Evolutionary conservation across 1,140 invertebrate species (phyloP).

Genomic region (Anastrepha obliqua): DNA sequence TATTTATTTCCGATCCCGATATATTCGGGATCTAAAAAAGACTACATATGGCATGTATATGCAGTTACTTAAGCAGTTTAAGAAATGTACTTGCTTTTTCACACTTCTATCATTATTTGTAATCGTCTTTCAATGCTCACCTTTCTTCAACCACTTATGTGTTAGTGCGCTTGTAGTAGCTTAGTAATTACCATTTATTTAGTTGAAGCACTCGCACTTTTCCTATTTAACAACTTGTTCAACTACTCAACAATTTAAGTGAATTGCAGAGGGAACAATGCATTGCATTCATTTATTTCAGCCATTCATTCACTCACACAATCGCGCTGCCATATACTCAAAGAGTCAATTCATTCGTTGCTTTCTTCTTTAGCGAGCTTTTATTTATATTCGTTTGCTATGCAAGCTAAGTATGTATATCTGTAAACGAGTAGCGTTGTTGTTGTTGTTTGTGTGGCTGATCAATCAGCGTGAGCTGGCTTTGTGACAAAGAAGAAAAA

Average conservation of each 20-base stretch:
- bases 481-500: not conserved
- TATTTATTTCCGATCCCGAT: too few species aligned
- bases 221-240: constrained; percentile 50
- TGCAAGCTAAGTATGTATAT: constrained; percentile 2
- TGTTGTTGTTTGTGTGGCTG: not conserved
- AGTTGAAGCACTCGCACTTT: constrained; percentile 42
- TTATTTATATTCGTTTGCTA: constrained; percentile 27
- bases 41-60: too few species aligned
- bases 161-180: not conserved
- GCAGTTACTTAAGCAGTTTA: too few species aligned
- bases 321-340: not conserved
- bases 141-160: not conserved
- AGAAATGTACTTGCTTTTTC: too few species aligned
- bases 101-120: not conserved
- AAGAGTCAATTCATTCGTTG: not conserved
- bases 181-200: constrained; percentile 28
- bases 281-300: constrained; percentile 38
- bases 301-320: not conserved
- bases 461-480: constrained; percentile 31
- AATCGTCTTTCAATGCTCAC: not conserved
- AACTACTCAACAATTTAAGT: constrained; percentile 43
- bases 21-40: too few species aligned
- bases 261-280: constrained; percentile 19
- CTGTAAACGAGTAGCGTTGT: not conserved
- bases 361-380: not conserved